phyloP scores from a whole-genome alignment of 2,113 vertebrate species.

The Bujurquina vittata region DNA sequence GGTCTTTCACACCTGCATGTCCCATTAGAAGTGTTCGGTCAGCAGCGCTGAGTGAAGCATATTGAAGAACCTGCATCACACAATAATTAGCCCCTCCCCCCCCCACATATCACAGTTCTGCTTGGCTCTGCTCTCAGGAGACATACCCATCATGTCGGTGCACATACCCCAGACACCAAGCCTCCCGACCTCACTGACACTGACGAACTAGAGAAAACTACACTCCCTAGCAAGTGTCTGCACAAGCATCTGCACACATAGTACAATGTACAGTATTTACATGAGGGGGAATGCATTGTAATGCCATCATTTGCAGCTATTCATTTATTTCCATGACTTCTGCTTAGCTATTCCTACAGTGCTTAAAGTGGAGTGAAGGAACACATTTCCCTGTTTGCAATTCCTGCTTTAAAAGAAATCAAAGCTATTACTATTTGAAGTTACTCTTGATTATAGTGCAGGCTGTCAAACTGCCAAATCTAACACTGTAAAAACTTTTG shows the following conservation, averaged over 20 bases:
- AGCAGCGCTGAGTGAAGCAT: constrained; percentile 74
- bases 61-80: constrained; percentile 52
- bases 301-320: neutral
- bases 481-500: neutral
- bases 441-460: constrained; percentile 13
- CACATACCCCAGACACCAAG: constrained; percentile 16
- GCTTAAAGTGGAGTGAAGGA: neutral
- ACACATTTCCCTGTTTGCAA: neutral
- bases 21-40: constrained; percentile 65
- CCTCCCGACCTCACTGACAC: constrained; percentile 25
- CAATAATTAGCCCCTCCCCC: constrained; percentile 66
- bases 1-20: constrained; percentile 61
- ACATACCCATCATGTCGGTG: constrained; percentile 57
- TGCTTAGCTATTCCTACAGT: neutral
- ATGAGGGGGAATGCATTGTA: neutral
- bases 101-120: constrained; percentile 62
- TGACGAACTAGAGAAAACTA: constrained; percentile 2
- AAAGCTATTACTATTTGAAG: constrained; percentile 23
- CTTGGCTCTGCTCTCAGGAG: constrained; percentile 70
- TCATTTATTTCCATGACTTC: neutral
- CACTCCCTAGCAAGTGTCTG: neutral
- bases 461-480: constrained; percentile 35
- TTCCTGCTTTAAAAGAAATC: constrained; percentile 6
- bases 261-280: neutral
- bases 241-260: neutral